These are phyloP conservation scores for Drosophila maculinotata DNA, from an alignment of 2,888 invertebrate genomes.

Conservation along the genomic window DNA sequence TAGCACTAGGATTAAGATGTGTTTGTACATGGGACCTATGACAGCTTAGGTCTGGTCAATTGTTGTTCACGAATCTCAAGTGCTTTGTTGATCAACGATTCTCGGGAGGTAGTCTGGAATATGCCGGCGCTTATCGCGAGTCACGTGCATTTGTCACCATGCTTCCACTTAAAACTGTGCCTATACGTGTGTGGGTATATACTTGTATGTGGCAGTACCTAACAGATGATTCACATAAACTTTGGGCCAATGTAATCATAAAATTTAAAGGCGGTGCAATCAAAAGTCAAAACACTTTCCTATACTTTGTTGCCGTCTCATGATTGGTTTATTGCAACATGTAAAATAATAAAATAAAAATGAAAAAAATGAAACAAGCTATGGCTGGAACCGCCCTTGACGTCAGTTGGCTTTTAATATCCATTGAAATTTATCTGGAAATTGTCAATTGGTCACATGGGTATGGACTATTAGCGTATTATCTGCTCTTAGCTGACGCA, in stretches of 20 bases:
- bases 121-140: conserved; percentile 46
- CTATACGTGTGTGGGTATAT: too few species aligned
- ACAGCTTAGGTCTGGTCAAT: conserved; percentile 40
- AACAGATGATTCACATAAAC: conserved; percentile 52
- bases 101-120: conserved; percentile 31
- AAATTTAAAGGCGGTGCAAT: conserved; percentile 28
- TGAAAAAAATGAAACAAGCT: neutral
- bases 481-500: conserved; percentile 43
- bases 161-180: conserved; percentile 9
- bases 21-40: neutral
- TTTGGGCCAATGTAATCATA: conserved; percentile 10
- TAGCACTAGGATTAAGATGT: conserved; percentile 29
- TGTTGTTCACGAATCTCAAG: conserved; percentile 45
- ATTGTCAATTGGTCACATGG: conserved; percentile 28
- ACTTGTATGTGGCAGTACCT: neutral
- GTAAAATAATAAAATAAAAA: conserved; percentile 5
- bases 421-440: conserved; percentile 17
- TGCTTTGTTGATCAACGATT: conserved; percentile 67
- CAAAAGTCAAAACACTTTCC: conserved; percentile 17
- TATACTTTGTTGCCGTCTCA: conserved; percentile 29
- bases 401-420: conserved; percentile 15
- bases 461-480: conserved; percentile 30
- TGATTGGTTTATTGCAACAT: conserved; percentile 27
- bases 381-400: conserved; percentile 15
- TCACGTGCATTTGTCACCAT: conserved; percentile 58